Base-by-base conservation (phyloP, 2,888 invertebrate species). In the Tubiluchus corallicola region DNA sequence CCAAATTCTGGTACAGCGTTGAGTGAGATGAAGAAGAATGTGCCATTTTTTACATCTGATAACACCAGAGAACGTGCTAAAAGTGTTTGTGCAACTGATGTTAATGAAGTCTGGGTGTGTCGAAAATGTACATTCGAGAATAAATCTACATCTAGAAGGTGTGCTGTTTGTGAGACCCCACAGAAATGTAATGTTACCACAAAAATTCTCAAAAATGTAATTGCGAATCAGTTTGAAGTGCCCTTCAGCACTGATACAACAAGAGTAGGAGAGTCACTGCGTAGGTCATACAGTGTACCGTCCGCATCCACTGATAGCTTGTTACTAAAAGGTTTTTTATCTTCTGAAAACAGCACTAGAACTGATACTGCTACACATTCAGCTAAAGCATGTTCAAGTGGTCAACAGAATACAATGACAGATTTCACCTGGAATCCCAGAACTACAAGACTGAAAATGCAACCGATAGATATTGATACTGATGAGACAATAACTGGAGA, bases 111-210 rank as follows among this genome's bases (percentile, higher is more conserved):
- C 42, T 79, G 79, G 79, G 73, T 76, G 13, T 79, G 79, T 57
- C 71, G 71, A 52, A 73, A 77, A 55, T 82, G 82, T 59, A 82
- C 82, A 0, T 64, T 82, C 21, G 73, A 79, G 52, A 82, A 82
- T 64, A 70, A 74, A 43, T 71, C 72, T 0, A 71, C 72, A 20
- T 68, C 72, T 48, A 71, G 73, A 3, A 71, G 76, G 48, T 82
- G 82, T 61, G 77, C 77, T 54, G 77, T 79, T 1, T 82, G 82
- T 55, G 72, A 79, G 53, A 73, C 78, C 1, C 80, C 80, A 0
- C 67, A 74, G 51, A 68, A 54, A 50, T 50, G 53, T 16, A 54
- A 52, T 46, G 49, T 55, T 48, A 52, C 54, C 20, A 52, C 51
- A 41, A 71, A 73, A 40, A 66, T 64, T 16, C 64, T 64, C 2